Base-by-base conservation (phyloP, 2,888 invertebrate genomes). In the Dermolepida albohirtum region DNA sequence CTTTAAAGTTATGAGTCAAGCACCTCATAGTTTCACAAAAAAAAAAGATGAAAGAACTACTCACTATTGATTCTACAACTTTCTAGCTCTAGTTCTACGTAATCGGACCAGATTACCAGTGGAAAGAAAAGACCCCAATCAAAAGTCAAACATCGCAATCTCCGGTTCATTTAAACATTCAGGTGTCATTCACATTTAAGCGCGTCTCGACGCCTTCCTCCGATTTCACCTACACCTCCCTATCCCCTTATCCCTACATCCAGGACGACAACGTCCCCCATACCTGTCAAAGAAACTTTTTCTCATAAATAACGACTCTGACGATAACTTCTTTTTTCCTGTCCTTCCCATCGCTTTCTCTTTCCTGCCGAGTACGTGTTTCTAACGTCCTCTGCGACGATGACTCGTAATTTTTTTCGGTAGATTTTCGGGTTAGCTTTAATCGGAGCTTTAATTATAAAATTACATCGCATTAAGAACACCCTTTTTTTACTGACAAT, bases 121-220 rank as follows among this genome's bases (percentile, higher is more conserved):
- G 34, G 39, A 62, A 59, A 59, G 59, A 47, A 59, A 44, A 44
- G 41, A 57, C 59, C 47, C 59, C 59, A 62, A 62, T 62, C 59
- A 62, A 49, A 62, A 62, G 59, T 47, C 59, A 62, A 62, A 62
- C 59, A 62, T 62, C 47, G 59, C 59, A 62, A 62, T 62, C 59
- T 62, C 59, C 59, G 59, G 59, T 62, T 62, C 59, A 62, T 62
- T 62, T 49, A 62, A 47, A 62, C 59, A 49, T 62, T 62, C 59
- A 62, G 59, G 59, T 62, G 59, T 62, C 59, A 62, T 47, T 62
- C 59, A 62, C 47, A 29, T 49, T 62, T 62, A 62, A 62, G 59
- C 59, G 59, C 34, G 39, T 62, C 47, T 16, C 59, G 34, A 16
- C 59, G 47, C 47, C 14, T 62, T 47, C 39, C 47, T 39, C 34